Base-by-base conservation (phyloP, 2,797 vertebrate genomes). In the Rhynchotus rufescens region DNA sequence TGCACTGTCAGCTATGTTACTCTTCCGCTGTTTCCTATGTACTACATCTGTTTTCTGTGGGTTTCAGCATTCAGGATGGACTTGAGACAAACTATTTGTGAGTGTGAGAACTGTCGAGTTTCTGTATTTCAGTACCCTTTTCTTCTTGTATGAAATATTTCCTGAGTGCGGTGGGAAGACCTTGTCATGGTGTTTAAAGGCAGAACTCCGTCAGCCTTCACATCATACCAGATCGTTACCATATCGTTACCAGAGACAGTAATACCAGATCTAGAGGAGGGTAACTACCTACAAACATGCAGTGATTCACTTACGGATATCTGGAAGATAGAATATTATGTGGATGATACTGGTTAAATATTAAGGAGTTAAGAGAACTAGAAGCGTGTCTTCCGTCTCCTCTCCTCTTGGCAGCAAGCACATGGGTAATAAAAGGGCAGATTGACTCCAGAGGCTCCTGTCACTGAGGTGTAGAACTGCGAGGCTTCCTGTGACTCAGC, bases 121-220 rank as follows among this genome's bases (percentile, higher is more conserved):
- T 91, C 82, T 75, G 4, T 76, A 64, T 68, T 94, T 87, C 54
- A 59, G 21, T 74, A 44, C 22, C 1, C 0, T 15, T 86, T 86
- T 61, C 34, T 90, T 49, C 59, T 72, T 90, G 47, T 47, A 71
- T 91, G 26, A 77, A 76, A 91, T 90, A 86, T 36, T 94, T 92
- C 45, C 80, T 72, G 66, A 78, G 57, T 30, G 20, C 62, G 80
- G 78, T 49, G 69, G 76, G 88, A 88, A 94, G 89, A 86, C 69
- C 66, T 94, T 96, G 89, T 95, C 84, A 92, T 65, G 91, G 87
- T 91, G 87, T 54, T 73, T 95, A 84, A 92, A 92, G 59, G 13
- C 74, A 80, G 64, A 88, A 82, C 32, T 92, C 90, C 80, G n/a
- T 95, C 89, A 86, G 64, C 85, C 68, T 94, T 96, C 91, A 76